phyloP scores from a whole-genome alignment of 2,113 vertebrate genomes.

The Menidia beryllina region DNA sequence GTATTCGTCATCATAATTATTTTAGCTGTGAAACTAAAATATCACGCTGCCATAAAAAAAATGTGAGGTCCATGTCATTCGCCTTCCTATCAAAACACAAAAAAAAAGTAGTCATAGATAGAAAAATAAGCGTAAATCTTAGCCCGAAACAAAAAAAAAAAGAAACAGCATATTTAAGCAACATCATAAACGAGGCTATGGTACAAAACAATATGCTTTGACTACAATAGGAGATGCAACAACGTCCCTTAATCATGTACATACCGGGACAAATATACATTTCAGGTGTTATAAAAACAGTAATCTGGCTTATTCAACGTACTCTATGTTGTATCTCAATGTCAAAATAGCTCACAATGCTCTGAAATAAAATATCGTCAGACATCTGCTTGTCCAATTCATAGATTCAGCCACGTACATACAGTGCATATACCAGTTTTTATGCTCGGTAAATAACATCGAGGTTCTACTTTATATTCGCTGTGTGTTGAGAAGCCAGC shows the following conservation, averaged over 20 bases:
- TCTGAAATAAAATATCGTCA: slow-evolving; percentile 68
- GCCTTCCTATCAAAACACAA: slow-evolving; percentile 26
- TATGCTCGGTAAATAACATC: slow-evolving; percentile 73
- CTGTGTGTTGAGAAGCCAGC: slow-evolving; percentile 63
- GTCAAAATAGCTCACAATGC: slow-evolving; percentile 74
- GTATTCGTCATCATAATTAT: background rate
- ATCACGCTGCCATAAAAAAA: slow-evolving; percentile 2
- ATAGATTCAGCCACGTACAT: slow-evolving; percentile 70
- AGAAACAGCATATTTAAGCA: slow-evolving; percentile 44
- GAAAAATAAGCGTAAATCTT: slow-evolving; percentile 78
- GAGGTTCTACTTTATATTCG: slow-evolving; percentile 63
- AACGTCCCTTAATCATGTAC: slow-evolving; percentile 66
- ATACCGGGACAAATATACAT: slow-evolving; percentile 75
- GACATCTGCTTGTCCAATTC: slow-evolving; percentile 60
- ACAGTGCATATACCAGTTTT: slow-evolving; percentile 72
- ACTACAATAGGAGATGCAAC: slow-evolving; percentile 69
- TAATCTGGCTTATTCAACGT: slow-evolving; percentile 52
- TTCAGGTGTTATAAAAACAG: slow-evolving; percentile 60
- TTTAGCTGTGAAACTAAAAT: slow-evolving; percentile 23
- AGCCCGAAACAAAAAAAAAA: slow-evolving; percentile 46
- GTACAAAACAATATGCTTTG: slow-evolving; percentile 58
- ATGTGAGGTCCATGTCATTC: slow-evolving; percentile 12
- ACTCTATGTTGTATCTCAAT: slow-evolving; percentile 54
- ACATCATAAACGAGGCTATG: slow-evolving; percentile 52
- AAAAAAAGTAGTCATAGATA: slow-evolving; percentile 67